Percentiles rank a stretch among this genome's conserved stretches.
Conservation (phyloP, 2,113 vertebrate species). For the Amazona vittata region DNA sequence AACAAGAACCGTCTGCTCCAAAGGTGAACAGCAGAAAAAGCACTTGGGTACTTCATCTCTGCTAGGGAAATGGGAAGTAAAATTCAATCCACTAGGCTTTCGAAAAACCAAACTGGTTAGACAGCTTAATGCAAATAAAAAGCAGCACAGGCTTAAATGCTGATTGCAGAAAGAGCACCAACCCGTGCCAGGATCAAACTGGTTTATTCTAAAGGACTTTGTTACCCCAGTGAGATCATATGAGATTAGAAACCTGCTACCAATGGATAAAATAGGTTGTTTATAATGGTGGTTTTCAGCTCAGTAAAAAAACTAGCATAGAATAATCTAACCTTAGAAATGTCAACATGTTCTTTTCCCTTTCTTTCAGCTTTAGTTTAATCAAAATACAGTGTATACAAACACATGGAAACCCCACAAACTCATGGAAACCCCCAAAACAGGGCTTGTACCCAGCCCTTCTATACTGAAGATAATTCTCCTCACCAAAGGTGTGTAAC, state of each 20-base stretch:
- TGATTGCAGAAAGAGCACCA: not conserved
- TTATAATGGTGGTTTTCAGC: not conserved
- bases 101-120: conserved; percentile 48
- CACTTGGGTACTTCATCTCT: not conserved
- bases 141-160: not conserved
- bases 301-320: not conserved
- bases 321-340: not conserved
- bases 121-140: conserved; percentile 37
- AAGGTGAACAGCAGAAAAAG: conserved; percentile 23
- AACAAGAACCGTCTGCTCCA: not conserved
- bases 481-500: not conserved
- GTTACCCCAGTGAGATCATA: not conserved
- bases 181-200: not conserved
- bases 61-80: conserved; percentile 43
- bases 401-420: not conserved
- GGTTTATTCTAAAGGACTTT: not conserved
- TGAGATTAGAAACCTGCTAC: not conserved
- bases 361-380: not conserved
- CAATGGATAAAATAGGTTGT: not conserved
- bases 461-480: not conserved
- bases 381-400: not conserved
- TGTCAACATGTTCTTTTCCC: not conserved
- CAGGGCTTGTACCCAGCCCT: not conserved
- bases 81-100: conserved; percentile 1
- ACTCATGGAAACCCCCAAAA: not conserved